These are phyloP conservation scores for Oryzias javanicus DNA, from an alignment of 2,113 vertebrate genomes.

Conservation along the genomic window DNA sequence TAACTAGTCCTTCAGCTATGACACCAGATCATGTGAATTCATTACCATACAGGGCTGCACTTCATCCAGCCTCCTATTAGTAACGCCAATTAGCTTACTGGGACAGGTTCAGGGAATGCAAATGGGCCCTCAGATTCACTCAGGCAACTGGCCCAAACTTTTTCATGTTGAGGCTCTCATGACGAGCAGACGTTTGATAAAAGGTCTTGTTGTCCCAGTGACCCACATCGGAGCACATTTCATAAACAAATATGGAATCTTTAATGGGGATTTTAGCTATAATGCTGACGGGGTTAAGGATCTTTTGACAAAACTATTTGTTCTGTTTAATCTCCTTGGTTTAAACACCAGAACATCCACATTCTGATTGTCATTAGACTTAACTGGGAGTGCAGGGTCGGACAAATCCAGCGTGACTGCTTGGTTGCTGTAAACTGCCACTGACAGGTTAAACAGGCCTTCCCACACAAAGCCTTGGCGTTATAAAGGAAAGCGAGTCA, in stretches of 20 bases:
- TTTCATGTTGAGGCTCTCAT: conserved; percentile 44
- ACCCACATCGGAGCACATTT: conserved; percentile 40
- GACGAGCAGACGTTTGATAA: conserved; percentile 43
- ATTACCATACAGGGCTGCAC: conserved; percentile 66
- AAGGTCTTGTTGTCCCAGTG: conserved; percentile 54
- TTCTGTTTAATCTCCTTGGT: not conserved
- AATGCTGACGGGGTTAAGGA: too few relatives aligned
- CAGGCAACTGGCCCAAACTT: conserved; percentile 43
- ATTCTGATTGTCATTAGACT: not conserved
- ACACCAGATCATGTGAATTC: conserved; percentile 74
- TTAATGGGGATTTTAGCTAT: too few relatives aligned
- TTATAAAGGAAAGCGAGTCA: conserved; percentile 14
- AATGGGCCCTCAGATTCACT: conserved; percentile 43
- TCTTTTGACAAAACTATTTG: not conserved
- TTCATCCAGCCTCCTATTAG: conserved; percentile 78
- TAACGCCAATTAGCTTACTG: conserved; percentile 82
- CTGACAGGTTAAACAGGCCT: conserved; percentile 38
- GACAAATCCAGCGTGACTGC: not conserved
- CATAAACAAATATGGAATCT: not conserved
- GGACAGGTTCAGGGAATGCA: conserved; percentile 67
- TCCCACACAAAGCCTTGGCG: conserved; percentile 1
- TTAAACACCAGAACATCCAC: conserved; percentile 1
- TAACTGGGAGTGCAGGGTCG: not conserved
- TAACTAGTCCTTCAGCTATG: conserved; percentile 75
- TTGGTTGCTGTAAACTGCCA: conserved; percentile 32